Conservation (phyloP, 2,888 invertebrate genomes). For the Drosophila yooni region DNA sequence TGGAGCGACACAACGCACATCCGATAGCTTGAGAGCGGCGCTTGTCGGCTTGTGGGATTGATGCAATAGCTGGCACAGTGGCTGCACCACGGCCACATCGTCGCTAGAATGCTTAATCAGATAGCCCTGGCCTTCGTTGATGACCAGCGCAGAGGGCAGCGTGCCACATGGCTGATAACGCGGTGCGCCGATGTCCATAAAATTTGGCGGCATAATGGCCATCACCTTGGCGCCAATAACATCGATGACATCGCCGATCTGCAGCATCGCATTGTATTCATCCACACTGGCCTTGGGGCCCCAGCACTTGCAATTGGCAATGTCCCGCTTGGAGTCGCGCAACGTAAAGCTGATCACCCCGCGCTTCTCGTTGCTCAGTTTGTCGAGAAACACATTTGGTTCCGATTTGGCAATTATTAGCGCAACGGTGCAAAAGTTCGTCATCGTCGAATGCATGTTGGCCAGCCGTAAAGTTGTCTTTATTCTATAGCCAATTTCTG, state of each 20-base stretch:
- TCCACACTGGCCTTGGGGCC: constrained; percentile 88
- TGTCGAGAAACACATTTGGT: constrained; percentile 85
- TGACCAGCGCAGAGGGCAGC: constrained; percentile 88
- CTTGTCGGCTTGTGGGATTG: constrained; percentile 88
- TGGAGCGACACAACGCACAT: constrained; percentile 62
- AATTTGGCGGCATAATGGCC: constrained; percentile 86
- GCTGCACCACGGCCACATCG: constrained; percentile 75
- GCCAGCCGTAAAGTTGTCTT: constrained; percentile 22
- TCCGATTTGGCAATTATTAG: constrained; percentile 88
- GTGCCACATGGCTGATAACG: constrained; percentile 89
- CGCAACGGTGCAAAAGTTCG: constrained; percentile 85
- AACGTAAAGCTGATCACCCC: constrained; percentile 92
- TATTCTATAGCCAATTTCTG: constrained; percentile 2
- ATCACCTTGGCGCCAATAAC: constrained; percentile 88
- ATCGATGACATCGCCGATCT: constrained; percentile 90
- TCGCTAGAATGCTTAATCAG: constrained; percentile 86
- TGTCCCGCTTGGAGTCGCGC: constrained; percentile 89
- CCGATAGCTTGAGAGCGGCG: constrained; percentile 73
- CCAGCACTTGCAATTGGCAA: constrained; percentile 92
- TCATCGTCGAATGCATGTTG: constrained; percentile 67
- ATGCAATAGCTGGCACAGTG: constrained; percentile 87
- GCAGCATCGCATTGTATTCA: constrained; percentile 88
- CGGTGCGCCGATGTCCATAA: constrained; percentile 3
- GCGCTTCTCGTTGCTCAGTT: constrained; percentile 85
- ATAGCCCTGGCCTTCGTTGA: constrained; percentile 89